A percentile compares a stretch with the other conserved stretches of the same genome.
Evolutionary conservation across 2,797 vertebrate genomes (phyloP).

Genomic region (Smutsia gigantea): DNA sequence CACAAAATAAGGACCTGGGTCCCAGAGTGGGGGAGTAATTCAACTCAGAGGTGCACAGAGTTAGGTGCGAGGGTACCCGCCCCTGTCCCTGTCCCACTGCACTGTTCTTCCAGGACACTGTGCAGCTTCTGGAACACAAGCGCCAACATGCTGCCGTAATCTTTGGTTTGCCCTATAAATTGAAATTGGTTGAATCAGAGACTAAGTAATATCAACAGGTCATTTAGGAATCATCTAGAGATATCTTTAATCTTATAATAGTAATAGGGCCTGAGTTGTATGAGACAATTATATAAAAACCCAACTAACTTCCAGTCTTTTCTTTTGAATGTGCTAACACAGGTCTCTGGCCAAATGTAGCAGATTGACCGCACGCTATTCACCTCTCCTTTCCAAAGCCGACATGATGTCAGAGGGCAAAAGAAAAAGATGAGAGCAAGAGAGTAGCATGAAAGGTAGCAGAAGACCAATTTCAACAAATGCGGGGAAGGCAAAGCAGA

Average conservation of each 20-base stretch:
- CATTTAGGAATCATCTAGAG: background rate
- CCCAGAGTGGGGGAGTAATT: background rate
- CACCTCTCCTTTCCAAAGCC: conserved; percentile 16
- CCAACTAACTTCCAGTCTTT: background rate
- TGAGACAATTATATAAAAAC: background rate
- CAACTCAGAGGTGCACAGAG: background rate
- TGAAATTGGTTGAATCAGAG: background rate
- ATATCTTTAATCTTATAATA: background rate
- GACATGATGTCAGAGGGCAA: background rate
- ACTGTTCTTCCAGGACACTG: fast-evolving
- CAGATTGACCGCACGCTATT: background rate
- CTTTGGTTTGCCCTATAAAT: background rate
- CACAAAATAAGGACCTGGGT: background rate
- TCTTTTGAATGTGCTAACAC: background rate
- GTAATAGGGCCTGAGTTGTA: background rate
- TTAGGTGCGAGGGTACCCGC: fast-evolving
- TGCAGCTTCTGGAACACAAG: background rate
- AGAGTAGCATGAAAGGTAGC: background rate
- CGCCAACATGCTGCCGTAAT: fast-evolving
- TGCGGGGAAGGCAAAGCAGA: background rate
- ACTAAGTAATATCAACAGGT: background rate
- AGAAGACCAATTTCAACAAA: background rate
- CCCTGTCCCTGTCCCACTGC: no score
- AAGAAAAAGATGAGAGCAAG: background rate
- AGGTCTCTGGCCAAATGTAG: background rate